Evolutionary conservation across 2,888 invertebrate species (phyloP).

Genomic region (Hirtodrosophila histrioides): DNA sequence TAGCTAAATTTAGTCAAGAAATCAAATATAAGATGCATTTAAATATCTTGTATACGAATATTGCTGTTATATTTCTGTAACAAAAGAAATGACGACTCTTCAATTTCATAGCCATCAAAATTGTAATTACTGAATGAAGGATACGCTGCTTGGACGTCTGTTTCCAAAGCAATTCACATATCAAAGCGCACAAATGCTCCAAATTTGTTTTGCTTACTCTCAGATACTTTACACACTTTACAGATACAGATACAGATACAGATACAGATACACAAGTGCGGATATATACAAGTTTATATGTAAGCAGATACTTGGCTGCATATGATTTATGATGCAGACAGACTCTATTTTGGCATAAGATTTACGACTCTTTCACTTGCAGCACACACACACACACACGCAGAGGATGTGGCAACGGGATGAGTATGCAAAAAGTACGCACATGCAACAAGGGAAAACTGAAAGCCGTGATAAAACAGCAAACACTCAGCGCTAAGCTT

Average conservation of each 20-base stretch:
- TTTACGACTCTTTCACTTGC: slow-evolving; percentile 68
- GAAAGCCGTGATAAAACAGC: slow-evolving; percentile 53
- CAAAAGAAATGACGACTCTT: neutral
- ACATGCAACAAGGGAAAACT: slow-evolving; percentile 40
- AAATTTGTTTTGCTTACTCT: slow-evolving; percentile 43
- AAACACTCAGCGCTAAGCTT: slow-evolving; percentile 53
- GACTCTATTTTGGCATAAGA: slow-evolving; percentile 53
- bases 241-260: slow-evolving; percentile 23
- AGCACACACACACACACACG: slow-evolving; percentile 14
- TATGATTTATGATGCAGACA: slow-evolving; percentile 74
- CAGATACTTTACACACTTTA: slow-evolving; percentile 31
- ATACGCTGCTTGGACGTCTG: slow-evolving; percentile 5
- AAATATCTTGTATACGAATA: too few species aligned
- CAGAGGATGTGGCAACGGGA: slow-evolving; percentile 30
- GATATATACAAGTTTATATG: slow-evolving; percentile 6
- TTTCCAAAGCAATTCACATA: slow-evolving; percentile 38
- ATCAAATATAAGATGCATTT: too few species aligned
- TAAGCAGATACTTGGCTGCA: slow-evolving; percentile 64
- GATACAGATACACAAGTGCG: slow-evolving; percentile 21
- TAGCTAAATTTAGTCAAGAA: too few species aligned
- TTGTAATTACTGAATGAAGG: slow-evolving; percentile 27
- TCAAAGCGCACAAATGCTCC: slow-evolving; percentile 55
- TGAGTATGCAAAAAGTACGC: slow-evolving; percentile 62
- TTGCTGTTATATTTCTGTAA: too few species aligned
- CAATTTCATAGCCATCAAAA: neutral